Evolutionary conservation across 2,888 invertebrate species (phyloP).

Genomic region (Ceriagrion tenellum): DNA sequence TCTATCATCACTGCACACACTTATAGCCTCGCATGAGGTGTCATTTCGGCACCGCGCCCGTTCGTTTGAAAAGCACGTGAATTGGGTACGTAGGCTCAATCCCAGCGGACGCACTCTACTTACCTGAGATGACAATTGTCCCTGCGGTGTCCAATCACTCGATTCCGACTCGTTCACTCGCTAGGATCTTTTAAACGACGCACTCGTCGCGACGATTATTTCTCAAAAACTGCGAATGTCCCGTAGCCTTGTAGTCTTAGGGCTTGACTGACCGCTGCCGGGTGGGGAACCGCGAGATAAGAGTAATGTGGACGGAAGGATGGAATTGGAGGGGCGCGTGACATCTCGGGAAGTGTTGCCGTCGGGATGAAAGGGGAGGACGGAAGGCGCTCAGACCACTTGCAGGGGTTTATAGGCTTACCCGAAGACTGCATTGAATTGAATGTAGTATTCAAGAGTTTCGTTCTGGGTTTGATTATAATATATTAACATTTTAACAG

Average conservation of each 20-base stretch:
- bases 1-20: too few species aligned
- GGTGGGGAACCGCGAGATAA: not conserved
- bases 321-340: not conserved
- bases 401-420: too few species aligned
- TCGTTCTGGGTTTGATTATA: too few species aligned
- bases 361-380: not conserved
- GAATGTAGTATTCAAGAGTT: too few species aligned
- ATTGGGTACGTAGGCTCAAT: not conserved
- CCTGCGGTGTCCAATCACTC: not conserved
- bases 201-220: not conserved
- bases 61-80: too few species aligned
- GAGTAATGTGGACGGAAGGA: not conserved
- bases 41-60: too few species aligned
- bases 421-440: too few species aligned
- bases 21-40: too few species aligned
- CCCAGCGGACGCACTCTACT: not conserved
- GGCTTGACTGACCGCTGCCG: not conserved
- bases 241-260: not conserved
- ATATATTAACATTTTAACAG: too few species aligned
- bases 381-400: not conserved
- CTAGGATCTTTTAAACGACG: not conserved
- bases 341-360: not conserved
- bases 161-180: not conserved
- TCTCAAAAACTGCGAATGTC: not conserved
- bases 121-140: not conserved